Conservation (phyloP, 1,140 invertebrate genomes). For the Yoshiicerus persimilis region DNA sequence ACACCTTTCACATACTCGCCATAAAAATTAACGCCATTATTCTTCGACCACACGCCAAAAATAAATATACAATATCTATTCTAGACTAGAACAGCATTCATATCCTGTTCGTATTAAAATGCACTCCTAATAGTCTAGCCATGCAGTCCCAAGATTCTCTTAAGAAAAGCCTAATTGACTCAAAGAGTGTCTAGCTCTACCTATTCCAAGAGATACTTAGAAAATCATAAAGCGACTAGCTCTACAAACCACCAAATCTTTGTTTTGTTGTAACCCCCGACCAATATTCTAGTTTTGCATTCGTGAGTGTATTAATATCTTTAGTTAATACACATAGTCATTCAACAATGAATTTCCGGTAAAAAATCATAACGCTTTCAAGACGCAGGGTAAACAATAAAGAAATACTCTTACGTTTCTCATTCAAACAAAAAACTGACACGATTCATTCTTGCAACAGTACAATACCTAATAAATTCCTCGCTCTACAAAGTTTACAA, state of each 20-base stretch:
- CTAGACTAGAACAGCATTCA: neutral
- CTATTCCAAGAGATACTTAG: neutral
- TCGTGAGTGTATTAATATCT: neutral
- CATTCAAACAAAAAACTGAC: neutral
- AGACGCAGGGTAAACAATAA: neutral
- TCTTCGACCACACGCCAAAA: neutral
- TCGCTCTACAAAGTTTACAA: neutral
- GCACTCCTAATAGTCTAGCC: too few relatives aligned
- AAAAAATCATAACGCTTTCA: neutral
- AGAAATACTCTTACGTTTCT: neutral
- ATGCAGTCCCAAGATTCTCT: too few relatives aligned
- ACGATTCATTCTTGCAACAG: neutral
- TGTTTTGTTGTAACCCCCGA: neutral
- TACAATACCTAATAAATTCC: neutral
- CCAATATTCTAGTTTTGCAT: neutral
- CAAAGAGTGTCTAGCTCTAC: neutral
- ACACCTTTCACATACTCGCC: neutral
- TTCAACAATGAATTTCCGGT: neutral
- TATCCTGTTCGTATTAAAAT: too few relatives aligned
- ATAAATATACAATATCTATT: neutral
- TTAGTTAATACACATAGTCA: neutral
- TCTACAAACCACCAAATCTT: neutral
- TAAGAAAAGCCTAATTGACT: too few relatives aligned
- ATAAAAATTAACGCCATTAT: neutral
- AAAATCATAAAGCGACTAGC: neutral